phyloP scores from a whole-genome alignment of 2,113 vertebrate genomes.

The Bubalus kerabau region DNA sequence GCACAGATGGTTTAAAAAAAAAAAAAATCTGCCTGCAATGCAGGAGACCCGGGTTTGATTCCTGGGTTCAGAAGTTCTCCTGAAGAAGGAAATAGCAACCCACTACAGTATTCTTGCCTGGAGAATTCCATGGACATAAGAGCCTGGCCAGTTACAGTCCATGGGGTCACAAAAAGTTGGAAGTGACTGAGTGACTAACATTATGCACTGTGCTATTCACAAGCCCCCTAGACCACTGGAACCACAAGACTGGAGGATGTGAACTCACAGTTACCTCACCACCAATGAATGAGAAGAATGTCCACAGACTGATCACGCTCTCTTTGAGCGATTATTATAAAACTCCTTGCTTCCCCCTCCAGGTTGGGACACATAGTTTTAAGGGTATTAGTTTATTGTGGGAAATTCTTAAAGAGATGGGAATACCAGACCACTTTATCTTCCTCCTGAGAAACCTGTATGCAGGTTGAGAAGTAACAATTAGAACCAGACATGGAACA shows the following conservation, averaged over 20 bases:
- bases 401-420: background rate
- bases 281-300: background rate
- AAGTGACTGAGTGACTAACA: background rate
- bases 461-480: background rate
- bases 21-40: background rate
- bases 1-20: background rate
- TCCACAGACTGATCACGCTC: background rate
- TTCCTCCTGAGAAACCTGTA: background rate
- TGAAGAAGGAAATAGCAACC: background rate
- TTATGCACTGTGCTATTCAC: background rate
- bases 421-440: background rate
- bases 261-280: background rate
- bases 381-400: background rate
- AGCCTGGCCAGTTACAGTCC: background rate
- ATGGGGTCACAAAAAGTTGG: background rate
- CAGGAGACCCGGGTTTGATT: accelerated
- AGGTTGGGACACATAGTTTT: background rate
- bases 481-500: background rate
- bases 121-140: background rate
- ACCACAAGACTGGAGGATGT: background rate
- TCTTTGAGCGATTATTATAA: background rate
- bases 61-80: background rate
- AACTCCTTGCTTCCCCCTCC: background rate
- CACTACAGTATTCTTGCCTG: background rate
- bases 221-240: background rate